phyloP scores from a whole-genome alignment of 2,797 vertebrate genomes.

The Percopsis omiscomaycus region DNA sequence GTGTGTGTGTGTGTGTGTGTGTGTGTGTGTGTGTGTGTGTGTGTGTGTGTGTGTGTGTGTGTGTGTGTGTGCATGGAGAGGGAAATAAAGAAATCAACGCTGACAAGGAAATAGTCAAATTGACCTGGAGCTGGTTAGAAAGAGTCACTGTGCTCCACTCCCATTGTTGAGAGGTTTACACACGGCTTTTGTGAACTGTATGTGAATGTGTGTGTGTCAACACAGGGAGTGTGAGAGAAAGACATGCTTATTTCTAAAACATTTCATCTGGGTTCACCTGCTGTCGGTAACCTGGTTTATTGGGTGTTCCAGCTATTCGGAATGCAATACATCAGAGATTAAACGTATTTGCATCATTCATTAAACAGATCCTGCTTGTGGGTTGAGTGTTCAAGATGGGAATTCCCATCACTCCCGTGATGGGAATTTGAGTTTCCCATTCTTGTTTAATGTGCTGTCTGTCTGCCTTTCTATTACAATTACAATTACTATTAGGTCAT shows the following conservation, averaged over 20 bases:
- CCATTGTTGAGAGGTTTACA: constrained; percentile 41
- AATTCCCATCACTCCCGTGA: too few species aligned
- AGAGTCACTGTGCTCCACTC: constrained; percentile 39
- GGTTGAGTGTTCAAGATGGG: too few species aligned
- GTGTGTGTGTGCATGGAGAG: constrained; percentile 31
- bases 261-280: neutral
- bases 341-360: too few species aligned
- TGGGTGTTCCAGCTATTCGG: too few species aligned
- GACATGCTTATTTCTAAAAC: constrained; percentile 3
- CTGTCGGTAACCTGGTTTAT: too few species aligned
- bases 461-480: neutral
- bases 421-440: too few species aligned
- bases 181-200: constrained; percentile 1
- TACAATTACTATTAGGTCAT: too few species aligned
- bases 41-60: constrained; percentile 10
- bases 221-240: constrained; percentile 20
- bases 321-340: too few species aligned
- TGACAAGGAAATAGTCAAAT: constrained; percentile 66
- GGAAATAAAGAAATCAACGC: constrained; percentile 46
- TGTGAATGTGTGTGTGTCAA: constrained; percentile 18
- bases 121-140: constrained; percentile 62
- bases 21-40: too few species aligned
- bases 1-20: constrained; percentile 20
- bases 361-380: too few species aligned
- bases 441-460: too few species aligned